phyloP scores from a whole-genome alignment of 30 jellyfish, hydroid and myxozoan genomes.

The Turritopsis rubra region DNA sequence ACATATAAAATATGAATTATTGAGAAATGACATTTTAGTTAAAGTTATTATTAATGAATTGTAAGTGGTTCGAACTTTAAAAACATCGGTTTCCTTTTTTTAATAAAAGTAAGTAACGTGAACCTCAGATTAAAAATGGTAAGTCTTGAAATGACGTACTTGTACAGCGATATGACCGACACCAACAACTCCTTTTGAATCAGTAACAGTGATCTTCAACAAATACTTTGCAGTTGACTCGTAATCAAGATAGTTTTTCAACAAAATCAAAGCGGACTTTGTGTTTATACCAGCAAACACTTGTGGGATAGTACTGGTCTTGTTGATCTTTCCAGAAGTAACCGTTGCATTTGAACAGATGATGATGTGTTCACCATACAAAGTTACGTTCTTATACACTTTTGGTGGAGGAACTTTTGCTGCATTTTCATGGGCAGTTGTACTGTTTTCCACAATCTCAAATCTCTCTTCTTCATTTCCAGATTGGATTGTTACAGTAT shows the following conservation, averaged over 20 bases:
- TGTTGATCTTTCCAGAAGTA: slow-evolving; percentile 36
- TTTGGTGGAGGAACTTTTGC: slow-evolving; percentile 48
- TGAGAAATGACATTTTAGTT: too few relatives aligned
- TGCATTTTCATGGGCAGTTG: slow-evolving; percentile 65
- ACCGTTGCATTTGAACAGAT: slow-evolving; percentile 63
- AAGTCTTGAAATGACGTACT: slow-evolving; percentile 13
- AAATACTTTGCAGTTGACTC: slow-evolving; percentile 57
- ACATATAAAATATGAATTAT: too few relatives aligned
- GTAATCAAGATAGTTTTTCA: slow-evolving; percentile 50
- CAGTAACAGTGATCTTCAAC: slow-evolving; percentile 40
- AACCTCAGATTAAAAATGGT: neutral
- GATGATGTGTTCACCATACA: slow-evolving; percentile 55
- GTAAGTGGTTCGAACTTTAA: too few relatives aligned
- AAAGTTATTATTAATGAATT: too few relatives aligned
- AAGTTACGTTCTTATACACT: slow-evolving; percentile 33
- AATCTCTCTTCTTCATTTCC: slow-evolving; percentile 74
- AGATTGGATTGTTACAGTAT: slow-evolving; percentile 41
- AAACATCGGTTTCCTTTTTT: too few relatives aligned
- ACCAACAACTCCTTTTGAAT: slow-evolving; percentile 30
- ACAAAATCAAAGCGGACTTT: slow-evolving; percentile 36
- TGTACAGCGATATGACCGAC: slow-evolving; percentile 51
- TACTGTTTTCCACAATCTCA: slow-evolving; percentile 45
- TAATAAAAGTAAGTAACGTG: too few relatives aligned
- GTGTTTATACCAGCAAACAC: slow-evolving; percentile 22
- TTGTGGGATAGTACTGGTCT: slow-evolving; percentile 34